phyloP scores from a whole-genome alignment of 2,113 vertebrate genomes.

The Ia io region DNA sequence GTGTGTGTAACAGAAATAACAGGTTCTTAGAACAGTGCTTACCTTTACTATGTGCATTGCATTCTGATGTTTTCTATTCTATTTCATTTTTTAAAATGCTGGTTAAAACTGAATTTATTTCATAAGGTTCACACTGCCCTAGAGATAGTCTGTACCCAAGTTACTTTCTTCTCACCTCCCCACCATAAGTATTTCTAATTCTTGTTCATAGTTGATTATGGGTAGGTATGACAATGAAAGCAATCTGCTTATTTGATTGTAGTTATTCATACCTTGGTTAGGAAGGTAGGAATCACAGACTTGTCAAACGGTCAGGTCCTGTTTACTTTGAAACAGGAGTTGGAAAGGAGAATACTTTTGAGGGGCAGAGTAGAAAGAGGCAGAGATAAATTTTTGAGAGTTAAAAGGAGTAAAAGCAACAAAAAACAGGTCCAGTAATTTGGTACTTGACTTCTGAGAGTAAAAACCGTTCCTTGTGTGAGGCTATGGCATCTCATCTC shows the following conservation, averaged over 20 bases:
- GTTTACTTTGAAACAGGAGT: not conserved
- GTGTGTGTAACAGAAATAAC: not conserved
- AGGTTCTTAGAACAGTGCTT: constrained; percentile 8
- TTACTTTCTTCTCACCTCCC: not conserved
- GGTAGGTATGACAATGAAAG: not conserved
- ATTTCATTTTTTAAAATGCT: not conserved
- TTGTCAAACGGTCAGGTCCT: not conserved
- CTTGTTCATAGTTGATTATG: not conserved
- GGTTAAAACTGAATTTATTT: not conserved
- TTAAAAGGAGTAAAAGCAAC: not conserved
- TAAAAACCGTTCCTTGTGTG: not conserved
- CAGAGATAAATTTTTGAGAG: not conserved
- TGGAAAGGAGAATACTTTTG: not conserved
- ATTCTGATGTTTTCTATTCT: not conserved
- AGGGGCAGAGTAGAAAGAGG: not conserved
- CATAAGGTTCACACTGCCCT: not conserved
- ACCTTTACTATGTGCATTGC: not conserved
- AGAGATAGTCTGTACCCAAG: not conserved
- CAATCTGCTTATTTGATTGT: not conserved
- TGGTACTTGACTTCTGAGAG: not conserved
- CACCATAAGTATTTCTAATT: not conserved
- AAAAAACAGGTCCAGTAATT: not conserved
- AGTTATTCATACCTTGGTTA: not conserved
- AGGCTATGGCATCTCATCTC: not conserved
- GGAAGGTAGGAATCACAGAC: not conserved